These are phyloP conservation scores for Neodiprion lecontei DNA, from an alignment of 1,140 invertebrate species.

Conservation along the genomic window DNA sequence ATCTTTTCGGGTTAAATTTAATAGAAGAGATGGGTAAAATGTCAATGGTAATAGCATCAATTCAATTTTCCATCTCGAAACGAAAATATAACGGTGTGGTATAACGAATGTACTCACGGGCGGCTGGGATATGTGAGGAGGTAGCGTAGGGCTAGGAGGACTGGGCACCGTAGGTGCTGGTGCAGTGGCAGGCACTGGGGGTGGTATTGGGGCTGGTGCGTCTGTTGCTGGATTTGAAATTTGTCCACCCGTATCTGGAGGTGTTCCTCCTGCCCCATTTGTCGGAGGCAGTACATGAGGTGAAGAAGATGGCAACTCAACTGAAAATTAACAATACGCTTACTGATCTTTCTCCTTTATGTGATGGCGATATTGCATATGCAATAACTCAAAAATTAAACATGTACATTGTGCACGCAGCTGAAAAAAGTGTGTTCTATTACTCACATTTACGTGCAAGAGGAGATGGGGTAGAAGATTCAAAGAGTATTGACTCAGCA, in stretches of 20 bases:
- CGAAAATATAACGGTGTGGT: too few species aligned
- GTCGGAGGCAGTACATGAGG: slow-evolving; percentile 64
- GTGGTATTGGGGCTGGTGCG: slow-evolving; percentile 59
- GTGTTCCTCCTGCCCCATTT: slow-evolving; percentile 59
- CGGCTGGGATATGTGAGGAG: slow-evolving; percentile 61
- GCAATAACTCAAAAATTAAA: too few species aligned
- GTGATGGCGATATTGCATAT: neutral
- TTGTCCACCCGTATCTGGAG: slow-evolving; percentile 59
- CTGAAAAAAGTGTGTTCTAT: neutral
- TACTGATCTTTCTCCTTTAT: neutral
- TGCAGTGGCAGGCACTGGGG: slow-evolving; percentile 58
- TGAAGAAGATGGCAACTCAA: slow-evolving; percentile 62
- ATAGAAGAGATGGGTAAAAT: too few species aligned
- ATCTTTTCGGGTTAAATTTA: too few species aligned
- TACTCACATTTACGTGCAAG: slow-evolving; percentile 66
- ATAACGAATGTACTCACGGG: slow-evolving; percentile 49
- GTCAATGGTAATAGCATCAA: too few species aligned
- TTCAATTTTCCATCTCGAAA: too few species aligned
- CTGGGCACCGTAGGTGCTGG: slow-evolving; percentile 60
- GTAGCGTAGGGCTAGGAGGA: slow-evolving; percentile 60
- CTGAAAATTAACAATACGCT: slow-evolving; percentile 34
- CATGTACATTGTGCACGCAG: neutral
- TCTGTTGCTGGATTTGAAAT: slow-evolving; percentile 61
- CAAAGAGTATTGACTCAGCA: slow-evolving; percentile 78
- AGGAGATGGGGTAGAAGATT: slow-evolving; percentile 68